A percentile compares a stretch with the other conserved stretches of the same genome.
phyloP scores from a whole-genome alignment of 2,797 vertebrate species.

The Urocyon cinereoargenteus region DNA sequence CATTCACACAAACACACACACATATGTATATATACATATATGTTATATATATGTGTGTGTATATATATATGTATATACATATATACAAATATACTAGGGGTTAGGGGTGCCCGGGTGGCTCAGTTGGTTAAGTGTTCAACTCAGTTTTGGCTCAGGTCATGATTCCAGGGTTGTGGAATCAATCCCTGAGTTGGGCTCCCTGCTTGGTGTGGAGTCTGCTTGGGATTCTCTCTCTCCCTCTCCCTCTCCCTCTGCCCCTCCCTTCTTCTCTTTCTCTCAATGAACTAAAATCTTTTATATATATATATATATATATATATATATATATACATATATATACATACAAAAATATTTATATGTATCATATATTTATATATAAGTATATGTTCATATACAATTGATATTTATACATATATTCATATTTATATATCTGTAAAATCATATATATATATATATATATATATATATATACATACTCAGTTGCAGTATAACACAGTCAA shows the following conservation, averaged over 20 bases:
- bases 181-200: background rate
- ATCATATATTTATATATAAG: no score
- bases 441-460: background rate
- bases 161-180: background rate
- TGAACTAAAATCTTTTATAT: background rate
- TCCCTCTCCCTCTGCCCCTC: background rate
- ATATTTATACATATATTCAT: background rate
- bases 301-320: background rate
- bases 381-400: no score
- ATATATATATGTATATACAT: no score
- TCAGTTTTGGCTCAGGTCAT: background rate
- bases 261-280: background rate
- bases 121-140: background rate
- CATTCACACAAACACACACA: conserved; percentile 18
- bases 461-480: background rate
- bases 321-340: background rate
- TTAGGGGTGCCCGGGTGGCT: background rate
- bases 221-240: background rate
- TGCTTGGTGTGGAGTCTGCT: background rate
- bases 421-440: background rate
- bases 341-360: no score
- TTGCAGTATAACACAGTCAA: background rate
- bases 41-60: no score
- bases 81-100: no score
- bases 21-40: background rate